Evolutionary conservation across 2,888 invertebrate species (phyloP), one percentile per base, ranked within the genome.

Genomic region (Xiphydria camelus): DNA sequence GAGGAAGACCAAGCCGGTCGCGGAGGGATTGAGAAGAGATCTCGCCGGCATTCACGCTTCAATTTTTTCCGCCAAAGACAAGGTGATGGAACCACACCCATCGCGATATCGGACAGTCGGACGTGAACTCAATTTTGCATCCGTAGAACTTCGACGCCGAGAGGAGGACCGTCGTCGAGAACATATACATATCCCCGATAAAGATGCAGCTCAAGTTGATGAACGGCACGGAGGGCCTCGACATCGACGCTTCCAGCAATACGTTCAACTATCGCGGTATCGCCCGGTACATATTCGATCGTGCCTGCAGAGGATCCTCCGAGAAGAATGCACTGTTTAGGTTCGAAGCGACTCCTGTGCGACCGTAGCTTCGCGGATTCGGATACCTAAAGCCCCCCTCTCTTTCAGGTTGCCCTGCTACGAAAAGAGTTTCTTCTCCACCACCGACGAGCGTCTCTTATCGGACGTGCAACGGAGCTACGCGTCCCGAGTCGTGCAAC

Each of bases 401-500:
- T 33, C 47, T 76, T 74, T 22, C 73, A 88, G 89, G 66, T 83
- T 88, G 78, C 82, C 86, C 0, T 85, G 82, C 61, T 79, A 85
- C 58, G 87, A 88, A 66, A 73, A 82, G 39, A 78, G 79, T 15
- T 84, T 85, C 52, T 77, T 82, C 1, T 78, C 81, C 0, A 76
- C 82, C 40, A 78, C 81, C 0, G 63, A 77, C 15, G 61, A 73
- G 3, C 78, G 80, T 26, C 76, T 86, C 18, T 33, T 80, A 22
- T 75, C 77, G 4, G 80, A 83, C 47, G 79, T 87, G 1, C 79
- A 80, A 31, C 79, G 82, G 2, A 87, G 88, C 71, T 87, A 87
- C 65, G 80, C 80, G 63, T 81, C 84, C 18, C 88, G 90, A 72
- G 78, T 88, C 53, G 78, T 89, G 42, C 89, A 90, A 66, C 91